Conservation (phyloP, 2,113 vertebrate species). For the Mystacornis crossleyi region DNA sequence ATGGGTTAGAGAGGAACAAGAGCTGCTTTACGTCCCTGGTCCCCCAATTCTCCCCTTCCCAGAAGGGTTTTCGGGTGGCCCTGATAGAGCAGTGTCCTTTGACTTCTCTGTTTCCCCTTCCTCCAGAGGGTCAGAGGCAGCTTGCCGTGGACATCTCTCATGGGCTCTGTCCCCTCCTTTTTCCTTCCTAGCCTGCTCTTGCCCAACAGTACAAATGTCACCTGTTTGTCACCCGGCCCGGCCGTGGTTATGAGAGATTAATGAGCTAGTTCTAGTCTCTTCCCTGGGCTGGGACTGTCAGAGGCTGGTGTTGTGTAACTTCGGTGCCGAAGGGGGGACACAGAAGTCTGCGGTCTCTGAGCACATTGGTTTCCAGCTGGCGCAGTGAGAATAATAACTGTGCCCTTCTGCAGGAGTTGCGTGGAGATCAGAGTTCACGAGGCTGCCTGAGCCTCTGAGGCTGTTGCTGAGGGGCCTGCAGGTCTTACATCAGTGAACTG, state of each 20-base stretch:
- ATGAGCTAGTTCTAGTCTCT: not conserved
- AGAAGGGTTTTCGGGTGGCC: not conserved
- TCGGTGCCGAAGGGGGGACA: not conserved
- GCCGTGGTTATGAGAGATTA: not conserved
- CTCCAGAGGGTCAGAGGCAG: not conserved
- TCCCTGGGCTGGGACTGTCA: not conserved
- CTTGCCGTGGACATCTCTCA: not conserved
- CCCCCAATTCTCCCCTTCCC: not conserved
- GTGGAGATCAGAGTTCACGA: not conserved
- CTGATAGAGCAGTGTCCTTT: not conserved
- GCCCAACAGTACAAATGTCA: not conserved
- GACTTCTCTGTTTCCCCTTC: not conserved
- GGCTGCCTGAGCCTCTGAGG: not conserved
- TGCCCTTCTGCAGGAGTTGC: not conserved
- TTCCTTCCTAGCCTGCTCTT: not conserved
- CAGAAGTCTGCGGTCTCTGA: not conserved
- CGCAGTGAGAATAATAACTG: not conserved
- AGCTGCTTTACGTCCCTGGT: rapidly evolving
- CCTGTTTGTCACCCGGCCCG: not conserved
- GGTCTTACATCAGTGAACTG: not conserved
- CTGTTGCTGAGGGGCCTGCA: not conserved
- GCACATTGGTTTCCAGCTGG: not conserved
- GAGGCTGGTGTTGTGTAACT: not conserved
- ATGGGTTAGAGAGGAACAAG: not conserved
- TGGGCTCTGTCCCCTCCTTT: not conserved